These are phyloP conservation scores for Drosophila mimica DNA, from an alignment of 2,888 invertebrate species.

Conservation along the genomic window DNA sequence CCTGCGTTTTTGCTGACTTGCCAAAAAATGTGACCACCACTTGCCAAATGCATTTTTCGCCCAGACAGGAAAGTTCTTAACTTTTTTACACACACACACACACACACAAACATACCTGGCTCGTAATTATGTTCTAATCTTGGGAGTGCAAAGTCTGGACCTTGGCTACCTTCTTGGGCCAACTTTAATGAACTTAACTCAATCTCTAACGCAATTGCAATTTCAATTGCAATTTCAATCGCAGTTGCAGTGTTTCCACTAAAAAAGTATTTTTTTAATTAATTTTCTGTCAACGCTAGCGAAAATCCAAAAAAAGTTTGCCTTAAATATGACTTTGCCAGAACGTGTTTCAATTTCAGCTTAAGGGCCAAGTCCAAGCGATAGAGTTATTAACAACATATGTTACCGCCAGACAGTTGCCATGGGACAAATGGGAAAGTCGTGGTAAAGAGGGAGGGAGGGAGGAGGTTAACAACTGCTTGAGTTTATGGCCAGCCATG, in stretches of 20 bases:
- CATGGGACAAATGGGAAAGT: background rate
- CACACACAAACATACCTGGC: slow-evolving; percentile 15
- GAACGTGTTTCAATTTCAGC: slow-evolving; percentile 65
- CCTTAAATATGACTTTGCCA: slow-evolving; percentile 50
- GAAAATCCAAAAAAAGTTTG: slow-evolving; percentile 48
- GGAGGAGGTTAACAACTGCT: slow-evolving; percentile 32
- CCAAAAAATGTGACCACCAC: slow-evolving; percentile 21
- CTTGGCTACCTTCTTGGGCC: background rate
- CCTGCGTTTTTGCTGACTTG: background rate
- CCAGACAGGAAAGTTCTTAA: slow-evolving; percentile 27
- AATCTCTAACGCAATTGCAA: slow-evolving; percentile 28
- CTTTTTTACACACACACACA: slow-evolving; percentile 12
- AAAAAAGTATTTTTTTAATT: slow-evolving; percentile 62
- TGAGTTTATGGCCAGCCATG: slow-evolving; percentile 37
- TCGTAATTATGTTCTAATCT: slow-evolving; percentile 23
- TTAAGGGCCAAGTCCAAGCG: slow-evolving; percentile 16
- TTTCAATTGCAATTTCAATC: slow-evolving; percentile 25
- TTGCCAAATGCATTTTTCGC: slow-evolving; percentile 37
- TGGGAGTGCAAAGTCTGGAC: background rate
- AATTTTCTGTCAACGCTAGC: slow-evolving; percentile 79
- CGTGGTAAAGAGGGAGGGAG: background rate
- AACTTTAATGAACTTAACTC: slow-evolving; percentile 59
- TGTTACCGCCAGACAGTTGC: slow-evolving; percentile 44
- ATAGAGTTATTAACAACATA: slow-evolving; percentile 73
- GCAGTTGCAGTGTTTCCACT: slow-evolving; percentile 10